These are phyloP conservation scores for Tamandua tetradactyla DNA, from an alignment of 2,797 vertebrate genomes.

Conservation along the genomic window DNA sequence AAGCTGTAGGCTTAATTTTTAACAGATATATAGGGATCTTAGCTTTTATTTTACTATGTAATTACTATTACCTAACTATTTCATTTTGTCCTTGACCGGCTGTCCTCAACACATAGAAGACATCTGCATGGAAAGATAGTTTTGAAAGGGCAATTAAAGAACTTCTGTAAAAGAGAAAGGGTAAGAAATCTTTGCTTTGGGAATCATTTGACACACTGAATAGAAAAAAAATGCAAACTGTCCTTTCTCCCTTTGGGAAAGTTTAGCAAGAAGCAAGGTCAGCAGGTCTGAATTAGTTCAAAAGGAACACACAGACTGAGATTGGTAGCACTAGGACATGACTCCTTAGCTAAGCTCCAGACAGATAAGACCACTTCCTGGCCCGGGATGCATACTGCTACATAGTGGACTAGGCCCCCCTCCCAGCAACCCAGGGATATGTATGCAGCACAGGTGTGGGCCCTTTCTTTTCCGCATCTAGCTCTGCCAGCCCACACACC, in stretches of 20 bases:
- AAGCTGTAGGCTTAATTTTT: not conserved
- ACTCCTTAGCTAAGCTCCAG: not conserved
- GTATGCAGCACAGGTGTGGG: not conserved
- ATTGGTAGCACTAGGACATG: not conserved
- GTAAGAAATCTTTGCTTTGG: constrained; percentile 1
- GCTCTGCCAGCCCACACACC: fast-evolving
- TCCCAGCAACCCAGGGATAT: not conserved
- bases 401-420: not conserved
- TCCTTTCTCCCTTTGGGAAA: not conserved
- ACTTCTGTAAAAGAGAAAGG: not conserved
- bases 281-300: not conserved
- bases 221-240: not conserved
- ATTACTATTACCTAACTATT: not conserved
- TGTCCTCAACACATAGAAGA: not conserved
- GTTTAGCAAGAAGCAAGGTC: not conserved
- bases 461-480: not conserved
- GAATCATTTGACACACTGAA: constrained; percentile 16
- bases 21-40: not conserved
- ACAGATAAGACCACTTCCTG: not conserved
- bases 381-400: not conserved
- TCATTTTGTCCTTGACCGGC: not conserved
- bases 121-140: not conserved
- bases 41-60: constrained; percentile 14
- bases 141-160: not conserved
- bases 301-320: not conserved